A percentile compares a stretch with the other conserved stretches of the same genome.
phyloP scores from a whole-genome alignment of 1,140 invertebrate genomes.

The Euwallacea fornicatus region DNA sequence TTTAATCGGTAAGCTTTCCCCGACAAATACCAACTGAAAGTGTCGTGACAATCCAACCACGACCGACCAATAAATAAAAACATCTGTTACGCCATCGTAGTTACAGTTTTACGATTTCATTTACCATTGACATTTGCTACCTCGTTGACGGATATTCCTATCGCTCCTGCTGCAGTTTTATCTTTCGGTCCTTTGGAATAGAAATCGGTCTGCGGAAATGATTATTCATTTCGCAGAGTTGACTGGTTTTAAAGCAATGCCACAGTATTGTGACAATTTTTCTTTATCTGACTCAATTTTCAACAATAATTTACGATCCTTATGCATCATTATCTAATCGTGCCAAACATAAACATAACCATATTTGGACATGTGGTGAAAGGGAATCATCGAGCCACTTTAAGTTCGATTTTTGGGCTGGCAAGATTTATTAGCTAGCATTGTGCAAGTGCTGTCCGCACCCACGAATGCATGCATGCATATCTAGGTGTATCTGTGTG shows the following conservation, averaged over 20 bases:
- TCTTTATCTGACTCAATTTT: neutral
- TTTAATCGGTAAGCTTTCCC: too few relatives aligned
- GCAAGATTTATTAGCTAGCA: neutral
- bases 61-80: constrained; percentile 2
- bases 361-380: constrained; percentile 2
- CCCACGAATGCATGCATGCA: neutral
- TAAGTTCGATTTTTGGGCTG: neutral
- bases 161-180: constrained; percentile 10
- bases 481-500: neutral
- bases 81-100: constrained; percentile 1
- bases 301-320: neutral
- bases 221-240: neutral
- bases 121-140: constrained; percentile 19
- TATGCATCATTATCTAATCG: neutral
- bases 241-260: neutral
- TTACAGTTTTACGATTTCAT: constrained; percentile 12
- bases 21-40: too few relatives aligned
- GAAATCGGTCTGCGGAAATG: constrained; percentile 3
- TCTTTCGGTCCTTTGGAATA: constrained; percentile 5
- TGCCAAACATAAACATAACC: neutral
- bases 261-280: neutral
- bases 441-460: neutral
- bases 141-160: constrained; percentile 14
- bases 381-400: neutral
- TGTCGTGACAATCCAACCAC: neutral